phyloP scores from a whole-genome alignment of 2,888 invertebrate genomes.

The Norana najaformis region DNA sequence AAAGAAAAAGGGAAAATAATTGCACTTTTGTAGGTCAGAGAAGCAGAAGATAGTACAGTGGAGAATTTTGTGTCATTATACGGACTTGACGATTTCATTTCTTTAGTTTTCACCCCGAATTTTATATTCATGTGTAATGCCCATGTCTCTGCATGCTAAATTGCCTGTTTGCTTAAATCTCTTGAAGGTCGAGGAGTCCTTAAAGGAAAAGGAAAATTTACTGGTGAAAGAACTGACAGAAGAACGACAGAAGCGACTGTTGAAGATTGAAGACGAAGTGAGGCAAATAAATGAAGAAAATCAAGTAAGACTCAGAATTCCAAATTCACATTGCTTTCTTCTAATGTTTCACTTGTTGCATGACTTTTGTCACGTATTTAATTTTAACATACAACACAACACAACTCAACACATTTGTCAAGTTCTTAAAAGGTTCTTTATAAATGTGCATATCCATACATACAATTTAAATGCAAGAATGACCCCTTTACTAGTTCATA shows the following conservation, averaged over 20 bases:
- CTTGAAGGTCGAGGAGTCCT: not conserved
- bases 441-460: not conserved
- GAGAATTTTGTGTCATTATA: too few species aligned
- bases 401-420: too few species aligned
- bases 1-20: too few species aligned
- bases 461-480: not conserved
- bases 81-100: too few species aligned
- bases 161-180: not conserved
- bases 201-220: not conserved
- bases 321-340: too few species aligned
- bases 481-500: too few species aligned
- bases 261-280: not conserved
- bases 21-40: too few species aligned
- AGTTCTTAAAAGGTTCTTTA: not conserved
- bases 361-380: not conserved
- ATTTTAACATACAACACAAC: too few species aligned
- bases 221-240: constrained; percentile 17
- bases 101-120: too few species aligned
- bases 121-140: too few species aligned
- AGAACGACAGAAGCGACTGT: not conserved
- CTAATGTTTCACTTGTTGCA: too few species aligned
- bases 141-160: not conserved
- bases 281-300: not conserved
- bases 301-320: not conserved
- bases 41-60: too few species aligned